phyloP scores from a whole-genome alignment of 2,113 vertebrate species.

The Anolis sagrei region DNA sequence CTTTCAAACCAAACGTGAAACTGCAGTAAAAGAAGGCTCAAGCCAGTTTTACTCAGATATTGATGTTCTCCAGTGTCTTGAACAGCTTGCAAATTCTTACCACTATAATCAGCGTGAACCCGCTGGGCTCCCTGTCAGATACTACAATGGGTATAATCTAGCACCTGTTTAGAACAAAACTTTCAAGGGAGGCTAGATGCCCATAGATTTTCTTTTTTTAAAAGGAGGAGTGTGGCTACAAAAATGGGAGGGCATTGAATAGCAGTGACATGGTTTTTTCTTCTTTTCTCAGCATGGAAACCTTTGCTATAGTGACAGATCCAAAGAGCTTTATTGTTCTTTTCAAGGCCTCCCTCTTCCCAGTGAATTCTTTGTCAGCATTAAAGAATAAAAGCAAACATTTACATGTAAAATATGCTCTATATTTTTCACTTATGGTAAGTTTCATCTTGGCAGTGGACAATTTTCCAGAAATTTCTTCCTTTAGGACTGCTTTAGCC shows the following conservation, averaged over 20 bases:
- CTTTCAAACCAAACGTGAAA: slow-evolving; percentile 35
- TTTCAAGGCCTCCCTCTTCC: slow-evolving; percentile 53
- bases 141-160: slow-evolving; percentile 69
- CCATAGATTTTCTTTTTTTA: slow-evolving; percentile 53
- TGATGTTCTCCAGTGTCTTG: slow-evolving; percentile 58
- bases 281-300: slow-evolving; percentile 63
- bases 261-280: slow-evolving; percentile 60
- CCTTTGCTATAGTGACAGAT: slow-evolving; percentile 40
- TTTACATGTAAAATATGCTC: slow-evolving; percentile 43
- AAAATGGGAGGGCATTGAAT: slow-evolving; percentile 55
- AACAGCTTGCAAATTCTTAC: slow-evolving; percentile 69
- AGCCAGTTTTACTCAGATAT: slow-evolving; percentile 22
- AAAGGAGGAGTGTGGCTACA: slow-evolving; percentile 36
- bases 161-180: slow-evolving; percentile 73
- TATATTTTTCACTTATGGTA: slow-evolving; percentile 25
- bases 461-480: background rate
- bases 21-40: slow-evolving; percentile 55
- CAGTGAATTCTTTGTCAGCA: slow-evolving; percentile 51
- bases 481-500: background rate
- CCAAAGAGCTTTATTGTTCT: slow-evolving; percentile 62
- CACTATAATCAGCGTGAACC: slow-evolving; percentile 68
- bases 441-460: background rate
- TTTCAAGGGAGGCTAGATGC: slow-evolving; percentile 60
- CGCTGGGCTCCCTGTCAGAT: slow-evolving; percentile 68
- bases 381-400: background rate